A percentile compares a stretch with the other conserved stretches of the same genome.
These are phyloP conservation scores for Orbicella faveolata DNA, from an alignment of 64 coral and sea anemone species.

Conservation along the genomic window DNA sequence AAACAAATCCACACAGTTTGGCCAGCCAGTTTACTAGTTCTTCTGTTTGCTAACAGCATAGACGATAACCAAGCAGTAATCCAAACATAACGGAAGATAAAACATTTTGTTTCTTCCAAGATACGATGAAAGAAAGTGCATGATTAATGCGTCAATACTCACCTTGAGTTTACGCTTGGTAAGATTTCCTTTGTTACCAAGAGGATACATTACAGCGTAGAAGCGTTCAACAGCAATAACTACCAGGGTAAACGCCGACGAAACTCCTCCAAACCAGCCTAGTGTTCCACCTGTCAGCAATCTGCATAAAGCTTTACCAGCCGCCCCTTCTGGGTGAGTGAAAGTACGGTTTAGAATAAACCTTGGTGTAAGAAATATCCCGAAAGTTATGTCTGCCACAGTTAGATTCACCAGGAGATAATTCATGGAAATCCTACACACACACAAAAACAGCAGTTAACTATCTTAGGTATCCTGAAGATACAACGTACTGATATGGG, in stretches of 20 bases:
- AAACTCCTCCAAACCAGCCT: conserved; percentile 6
- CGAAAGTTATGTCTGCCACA: conserved; percentile 11
- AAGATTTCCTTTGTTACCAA: not conserved
- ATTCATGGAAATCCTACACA: not conserved
- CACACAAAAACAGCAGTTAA: too few species aligned
- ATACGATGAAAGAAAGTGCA: not conserved
- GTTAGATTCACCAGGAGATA: conserved; percentile 8
- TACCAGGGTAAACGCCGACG: conserved; percentile 1
- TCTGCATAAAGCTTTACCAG: conserved; percentile 5
- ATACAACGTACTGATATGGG: too few species aligned
- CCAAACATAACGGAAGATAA: not conserved
- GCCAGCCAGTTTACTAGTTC: too few species aligned
- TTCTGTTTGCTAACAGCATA: too few species aligned
- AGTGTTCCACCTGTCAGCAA: conserved; percentile 7
- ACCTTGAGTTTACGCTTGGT: not conserved
- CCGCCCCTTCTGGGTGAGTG: not conserved
- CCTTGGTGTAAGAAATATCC: conserved; percentile 10
- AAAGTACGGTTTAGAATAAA: conserved; percentile 12
- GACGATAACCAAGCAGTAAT: not conserved
- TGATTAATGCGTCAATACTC: not conserved
- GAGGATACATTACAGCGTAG: conserved; percentile 16
- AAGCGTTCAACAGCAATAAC: conserved; percentile 10
- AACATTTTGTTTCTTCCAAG: too few species aligned
- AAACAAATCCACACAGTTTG: too few species aligned
- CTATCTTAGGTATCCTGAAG: too few species aligned